Evolutionary conservation across 2,888 invertebrate genomes (phyloP).

Genomic region (Drosophila planitibia): DNA sequence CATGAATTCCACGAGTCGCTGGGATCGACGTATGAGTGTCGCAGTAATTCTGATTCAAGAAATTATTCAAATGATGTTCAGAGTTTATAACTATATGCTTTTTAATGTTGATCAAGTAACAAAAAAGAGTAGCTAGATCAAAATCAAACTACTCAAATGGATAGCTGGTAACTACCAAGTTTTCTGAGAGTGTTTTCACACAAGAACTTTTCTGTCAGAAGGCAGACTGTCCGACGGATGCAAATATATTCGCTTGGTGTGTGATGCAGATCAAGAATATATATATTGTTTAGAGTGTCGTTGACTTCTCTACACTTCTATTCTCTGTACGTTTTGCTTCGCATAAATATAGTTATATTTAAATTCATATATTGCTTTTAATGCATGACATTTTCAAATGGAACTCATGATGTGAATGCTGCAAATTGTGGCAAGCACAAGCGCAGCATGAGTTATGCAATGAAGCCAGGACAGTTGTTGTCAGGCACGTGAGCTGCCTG

Average conservation of each 20-base stretch:
- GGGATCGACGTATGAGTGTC: neutral
- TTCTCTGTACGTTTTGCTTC: neutral
- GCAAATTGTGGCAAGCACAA: constrained; percentile 12
- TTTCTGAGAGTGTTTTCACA: neutral
- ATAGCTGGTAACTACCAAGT: neutral
- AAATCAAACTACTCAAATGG: neutral
- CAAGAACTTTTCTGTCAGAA: neutral
- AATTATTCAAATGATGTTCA: neutral
- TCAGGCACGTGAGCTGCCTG: constrained; percentile 55
- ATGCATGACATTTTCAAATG: neutral
- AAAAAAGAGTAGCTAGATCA: neutral
- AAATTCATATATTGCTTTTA: constrained; percentile 2
- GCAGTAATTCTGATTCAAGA: neutral
- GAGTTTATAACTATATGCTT: neutral
- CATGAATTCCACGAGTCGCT: neutral
- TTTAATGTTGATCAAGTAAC: neutral
- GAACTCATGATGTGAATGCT: constrained; percentile 3
- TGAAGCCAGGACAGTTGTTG: constrained; percentile 35
- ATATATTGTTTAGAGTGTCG: neutral
- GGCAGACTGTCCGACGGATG: neutral
- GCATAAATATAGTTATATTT: neutral
- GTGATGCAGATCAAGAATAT: neutral
- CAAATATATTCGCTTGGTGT: neutral
- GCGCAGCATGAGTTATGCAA: constrained; percentile 47
- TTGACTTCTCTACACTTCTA: neutral